These are phyloP conservation scores for Amphimallon solstitiale DNA, from an alignment of 2,888 invertebrate genomes.

Conservation along the genomic window DNA sequence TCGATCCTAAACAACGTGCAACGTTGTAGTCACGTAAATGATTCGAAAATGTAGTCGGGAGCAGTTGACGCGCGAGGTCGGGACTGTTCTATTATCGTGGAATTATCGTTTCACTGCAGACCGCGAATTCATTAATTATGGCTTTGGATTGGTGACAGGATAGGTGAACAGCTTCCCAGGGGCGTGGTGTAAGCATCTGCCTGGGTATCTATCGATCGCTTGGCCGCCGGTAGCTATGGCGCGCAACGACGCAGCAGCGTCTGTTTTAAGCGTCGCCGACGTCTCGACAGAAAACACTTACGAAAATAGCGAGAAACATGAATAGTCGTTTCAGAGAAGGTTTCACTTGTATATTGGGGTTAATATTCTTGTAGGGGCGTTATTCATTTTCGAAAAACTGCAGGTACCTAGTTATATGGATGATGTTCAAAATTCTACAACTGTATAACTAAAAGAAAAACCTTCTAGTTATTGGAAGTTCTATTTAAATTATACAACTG, in stretches of 20 bases:
- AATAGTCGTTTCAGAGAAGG: too few relatives aligned
- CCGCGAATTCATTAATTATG: conserved; percentile 62
- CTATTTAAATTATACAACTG: too few relatives aligned
- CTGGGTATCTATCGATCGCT: conserved; percentile 40
- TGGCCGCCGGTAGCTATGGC: conserved; percentile 43
- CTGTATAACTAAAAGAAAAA: too few relatives aligned
- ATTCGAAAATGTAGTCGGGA: conserved; percentile 28
- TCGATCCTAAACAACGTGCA: too few relatives aligned
- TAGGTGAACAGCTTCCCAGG: conserved; percentile 48
- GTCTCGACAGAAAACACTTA: neutral
- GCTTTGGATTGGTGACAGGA: conserved; percentile 52
- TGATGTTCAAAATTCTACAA: too few relatives aligned
- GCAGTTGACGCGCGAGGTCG: conserved; percentile 60
- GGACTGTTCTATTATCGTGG: conserved; percentile 66
- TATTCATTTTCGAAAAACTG: too few relatives aligned
- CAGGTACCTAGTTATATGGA: too few relatives aligned
- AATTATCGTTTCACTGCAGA: conserved; percentile 65
- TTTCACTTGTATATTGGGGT: too few relatives aligned
- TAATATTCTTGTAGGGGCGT: too few relatives aligned
- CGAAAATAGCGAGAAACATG: too few relatives aligned
- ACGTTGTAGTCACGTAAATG: neutral
- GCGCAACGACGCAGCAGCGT: conserved; percentile 42
- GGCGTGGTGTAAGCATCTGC: conserved; percentile 46
- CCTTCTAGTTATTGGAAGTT: too few relatives aligned
- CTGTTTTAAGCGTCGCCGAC: conserved; percentile 41